Evolutionary conservation across 2,888 invertebrate genomes (phyloP), one percentile per base, ranked within the genome.

Genomic region (Chaitophorus viminalis): DNA sequence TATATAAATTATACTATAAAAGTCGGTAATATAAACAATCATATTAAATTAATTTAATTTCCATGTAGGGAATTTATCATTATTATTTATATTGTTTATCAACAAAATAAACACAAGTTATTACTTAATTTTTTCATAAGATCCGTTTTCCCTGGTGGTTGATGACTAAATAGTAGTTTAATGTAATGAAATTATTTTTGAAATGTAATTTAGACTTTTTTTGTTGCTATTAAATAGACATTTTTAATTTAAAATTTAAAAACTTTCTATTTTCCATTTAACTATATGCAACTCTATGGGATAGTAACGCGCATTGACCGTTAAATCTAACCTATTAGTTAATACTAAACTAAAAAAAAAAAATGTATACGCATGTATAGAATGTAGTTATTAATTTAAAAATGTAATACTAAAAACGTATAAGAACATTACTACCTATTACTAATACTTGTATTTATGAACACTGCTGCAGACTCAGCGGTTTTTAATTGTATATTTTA

Each of bases 1-100:
- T 11, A 60, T 52, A 72, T n/a, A 84, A 84, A 76, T 84, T 84
- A 84, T 65, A 31, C 39, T 65, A 68, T 76, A 76, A 84, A 83
- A 68, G 68, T 68, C 76, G 33, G 68, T 68, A 68, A 52, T 84
- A 77, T 77, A 84, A 84, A 84, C 84, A 84, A 68, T 84, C 84
- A 33, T 84, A 68, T 84, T 68, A 77, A 46, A 68, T 84, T 46
- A 84, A 68, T 84, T 84, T 77, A 84, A 5, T 84, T 84, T 77
- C 46, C 84, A 6, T 84, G 84, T 84, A 46, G n/a, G 39, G n/a
- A 39, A 83, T 83, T 60, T 75, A 75, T 83, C 65, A 75, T 65
- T 39, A 82, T 74, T 72, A 74, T 74, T 74, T 72, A 54, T 39
- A 46, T 68, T 52, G 52, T 75, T 75, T 75, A 65, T 60, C 54